Evolutionary conservation across 2,113 vertebrate genomes (phyloP).

Genomic region (Myiagra hebetior): DNA sequence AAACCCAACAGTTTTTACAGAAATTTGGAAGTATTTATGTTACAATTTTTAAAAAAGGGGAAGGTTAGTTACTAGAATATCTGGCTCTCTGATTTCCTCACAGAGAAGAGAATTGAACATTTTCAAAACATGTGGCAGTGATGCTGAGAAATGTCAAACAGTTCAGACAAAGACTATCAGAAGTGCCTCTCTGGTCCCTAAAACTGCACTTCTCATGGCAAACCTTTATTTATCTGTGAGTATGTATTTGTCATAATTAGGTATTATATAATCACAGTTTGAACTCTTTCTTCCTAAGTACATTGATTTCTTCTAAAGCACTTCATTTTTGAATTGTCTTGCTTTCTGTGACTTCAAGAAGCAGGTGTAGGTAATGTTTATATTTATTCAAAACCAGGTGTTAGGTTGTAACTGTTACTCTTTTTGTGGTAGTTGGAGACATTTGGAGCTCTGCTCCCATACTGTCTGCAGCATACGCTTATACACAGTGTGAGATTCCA

Average conservation of each 20-base stretch:
- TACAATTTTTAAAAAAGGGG: not conserved
- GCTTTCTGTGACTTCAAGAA: not conserved
- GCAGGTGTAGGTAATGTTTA: not conserved
- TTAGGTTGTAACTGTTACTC: not conserved
- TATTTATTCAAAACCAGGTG: not conserved
- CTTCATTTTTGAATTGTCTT: not conserved
- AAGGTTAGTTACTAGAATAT: not conserved
- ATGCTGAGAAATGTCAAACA: not conserved
- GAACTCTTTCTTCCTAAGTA: not conserved
- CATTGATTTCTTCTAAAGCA: not conserved
- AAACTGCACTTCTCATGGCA: not conserved
- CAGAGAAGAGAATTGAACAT: not conserved
- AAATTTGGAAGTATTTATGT: not conserved
- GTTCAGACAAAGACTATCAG: not conserved
- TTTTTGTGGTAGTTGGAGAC: not conserved
- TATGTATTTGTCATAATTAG: not conserved
- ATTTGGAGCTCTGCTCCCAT: not conserved
- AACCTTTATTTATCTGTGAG: not conserved
- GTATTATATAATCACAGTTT: not conserved
- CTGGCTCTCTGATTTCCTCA: not conserved
- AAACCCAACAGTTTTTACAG: rapidly evolving
- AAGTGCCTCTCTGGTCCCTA: not conserved
- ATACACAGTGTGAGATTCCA: not conserved
- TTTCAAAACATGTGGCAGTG: not conserved
- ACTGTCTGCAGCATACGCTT: not conserved